Evolutionary conservation across 2,888 invertebrate species (phyloP), one percentile per base, ranked within the genome.

Genomic region (Caradrina clavipalpis): DNA sequence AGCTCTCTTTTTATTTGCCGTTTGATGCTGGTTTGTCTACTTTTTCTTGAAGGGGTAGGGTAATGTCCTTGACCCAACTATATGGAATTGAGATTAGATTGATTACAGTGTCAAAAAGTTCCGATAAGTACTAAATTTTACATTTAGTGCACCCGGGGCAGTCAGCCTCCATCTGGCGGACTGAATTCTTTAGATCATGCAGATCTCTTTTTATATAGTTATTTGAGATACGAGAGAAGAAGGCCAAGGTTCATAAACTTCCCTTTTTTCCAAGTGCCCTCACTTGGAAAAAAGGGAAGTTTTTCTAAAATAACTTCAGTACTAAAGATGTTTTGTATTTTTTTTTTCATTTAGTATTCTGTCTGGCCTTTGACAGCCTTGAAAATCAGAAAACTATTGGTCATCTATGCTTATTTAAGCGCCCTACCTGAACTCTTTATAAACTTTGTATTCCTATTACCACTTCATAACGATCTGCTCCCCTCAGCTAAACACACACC

Each of bases 1-100:
- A 26, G 19, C 8, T 51, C 47, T 77, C 59, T 59, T 47, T 77
- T 81, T 77, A 66, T 81, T 81, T 72, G 53, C 56, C 73, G 57
- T 64, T 74, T 60, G 15, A 10, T 49, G 59, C 21, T 74, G 50
- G 45, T 66, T 61, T 80, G 35, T 47, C 21, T 26, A 17, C 22
- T 56, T 58, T 59, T 54, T 49, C 26, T 26, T 64, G 49, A 55
- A 81, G 39, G 78, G 65, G 31, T 11, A 17, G 45, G 7, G 47
- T 19, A 10, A 31, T 39, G 13, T 3, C 17, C 11, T 45, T 17
- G 47, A 65, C 17, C 0, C 0, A 2, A 42, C 19, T 55, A n/a
- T 1, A 49, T 35, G 8, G 13, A 49, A 15, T 45, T 45, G 15
- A 17, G 45, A 45, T 45, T 11, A 4, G 13, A 13, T 11, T 39